These are phyloP conservation scores for Monarcha castaneiventris DNA, from an alignment of 2,113 vertebrate genomes.

Conservation along the genomic window DNA sequence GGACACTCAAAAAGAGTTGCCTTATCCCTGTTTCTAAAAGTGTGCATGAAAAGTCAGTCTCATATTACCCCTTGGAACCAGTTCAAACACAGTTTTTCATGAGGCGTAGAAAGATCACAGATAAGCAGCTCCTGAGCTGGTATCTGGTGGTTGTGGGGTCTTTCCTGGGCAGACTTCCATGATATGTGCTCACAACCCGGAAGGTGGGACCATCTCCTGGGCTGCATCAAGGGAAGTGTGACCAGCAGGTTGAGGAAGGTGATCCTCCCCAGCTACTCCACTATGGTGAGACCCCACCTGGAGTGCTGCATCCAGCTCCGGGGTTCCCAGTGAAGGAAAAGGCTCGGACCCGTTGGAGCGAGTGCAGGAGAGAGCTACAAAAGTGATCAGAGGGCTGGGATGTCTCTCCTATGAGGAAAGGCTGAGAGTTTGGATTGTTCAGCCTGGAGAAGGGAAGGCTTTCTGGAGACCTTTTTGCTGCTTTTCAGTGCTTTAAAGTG, in stretches of 20 bases:
- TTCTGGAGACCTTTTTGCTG: not conserved
- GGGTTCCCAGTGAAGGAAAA: not conserved
- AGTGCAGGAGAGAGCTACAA: not conserved
- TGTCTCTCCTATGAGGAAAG: not conserved
- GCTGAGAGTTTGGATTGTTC: not conserved
- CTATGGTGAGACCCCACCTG: not conserved
- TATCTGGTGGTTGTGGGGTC: not conserved
- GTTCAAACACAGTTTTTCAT: not conserved
- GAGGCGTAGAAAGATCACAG: not conserved
- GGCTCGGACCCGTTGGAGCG: accelerated
- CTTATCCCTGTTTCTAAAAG: not conserved
- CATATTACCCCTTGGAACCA: accelerated
- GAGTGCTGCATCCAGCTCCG: not conserved
- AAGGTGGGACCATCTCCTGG: accelerated
- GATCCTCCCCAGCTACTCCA: not conserved
- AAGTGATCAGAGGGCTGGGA: not conserved
- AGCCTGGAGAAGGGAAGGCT: not conserved
- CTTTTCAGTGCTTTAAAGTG: not conserved
- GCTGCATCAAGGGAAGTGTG: not conserved
- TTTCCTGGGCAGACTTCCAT: not conserved
- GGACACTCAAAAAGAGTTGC: accelerated
- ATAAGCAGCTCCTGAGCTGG: not conserved
- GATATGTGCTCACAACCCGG: accelerated
- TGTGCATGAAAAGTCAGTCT: accelerated
- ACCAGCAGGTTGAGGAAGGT: accelerated